A percentile compares a stretch with the other conserved stretches of the same genome.
These are phyloP conservation scores for Vicugna pacos DNA, from an alignment of 2,113 vertebrate species.

Conservation along the genomic window DNA sequence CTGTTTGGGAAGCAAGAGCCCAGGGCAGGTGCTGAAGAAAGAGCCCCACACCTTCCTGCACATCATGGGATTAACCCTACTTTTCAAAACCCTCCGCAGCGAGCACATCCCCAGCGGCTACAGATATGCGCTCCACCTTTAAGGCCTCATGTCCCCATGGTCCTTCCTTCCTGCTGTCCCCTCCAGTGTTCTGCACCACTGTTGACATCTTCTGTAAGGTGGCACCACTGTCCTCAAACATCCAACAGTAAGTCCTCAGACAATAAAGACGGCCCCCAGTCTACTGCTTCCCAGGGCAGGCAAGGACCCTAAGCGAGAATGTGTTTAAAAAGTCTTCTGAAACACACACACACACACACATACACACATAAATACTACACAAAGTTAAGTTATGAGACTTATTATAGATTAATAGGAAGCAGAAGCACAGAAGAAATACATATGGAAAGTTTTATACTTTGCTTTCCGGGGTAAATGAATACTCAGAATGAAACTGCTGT, in stretches of 20 bases:
- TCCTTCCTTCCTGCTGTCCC: not conserved
- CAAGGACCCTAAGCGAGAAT: not conserved
- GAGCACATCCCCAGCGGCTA: not conserved
- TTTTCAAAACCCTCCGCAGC: constrained; percentile 18
- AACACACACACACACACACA: not conserved
- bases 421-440: constrained; percentile 52
- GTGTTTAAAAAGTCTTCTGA: not conserved
- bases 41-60: not conserved
- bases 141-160: not conserved
- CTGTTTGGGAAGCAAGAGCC: not conserved
- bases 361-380: not conserved
- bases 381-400: constrained; percentile 39
- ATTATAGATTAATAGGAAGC: constrained; percentile 28
- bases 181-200: not conserved
- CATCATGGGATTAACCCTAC: not conserved
- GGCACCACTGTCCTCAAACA: constrained; percentile 13
- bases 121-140: not conserved
- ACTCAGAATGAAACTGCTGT: not conserved
- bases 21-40: not conserved
- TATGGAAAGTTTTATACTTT: constrained; percentile 27
- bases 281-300: not conserved
- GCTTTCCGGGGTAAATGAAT: constrained; percentile 52
- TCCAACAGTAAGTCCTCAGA: constrained; percentile 36
- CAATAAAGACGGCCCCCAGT: constrained; percentile 39
- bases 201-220: not conserved